Base-by-base conservation (phyloP, 2,113 vertebrate genomes). In the Cyanistes caeruleus region DNA sequence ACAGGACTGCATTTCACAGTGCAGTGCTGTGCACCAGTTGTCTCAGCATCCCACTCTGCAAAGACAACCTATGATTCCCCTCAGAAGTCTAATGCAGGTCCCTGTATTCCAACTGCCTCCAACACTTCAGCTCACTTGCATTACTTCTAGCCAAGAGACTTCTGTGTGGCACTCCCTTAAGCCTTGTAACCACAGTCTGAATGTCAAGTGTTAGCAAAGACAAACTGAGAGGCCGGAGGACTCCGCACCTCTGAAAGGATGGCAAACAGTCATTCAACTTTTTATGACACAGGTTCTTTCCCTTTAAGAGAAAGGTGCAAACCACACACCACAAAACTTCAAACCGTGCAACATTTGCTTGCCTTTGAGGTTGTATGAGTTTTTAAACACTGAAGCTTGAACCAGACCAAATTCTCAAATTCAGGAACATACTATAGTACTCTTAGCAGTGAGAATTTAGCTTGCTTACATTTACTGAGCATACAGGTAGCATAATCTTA, bases 141-240 rank as follows among this genome's bases (percentile, higher is more conserved):
- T 5, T 8, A 10, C 51, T 59, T 53, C 55, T 33, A 80, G 73
- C 55, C 28, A 5, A 72, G 49, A 37, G 15, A 70, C 35, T 62
- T 41, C 37, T n/a, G 15, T 8, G 0, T 14, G 59, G 39, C 69
- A 74, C 35, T 56, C 84, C 68, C 75, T 20, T 9, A 4, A 77
- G 63, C 83, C 55, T 51, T 51, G 59, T 3, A 23, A 87, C 15
- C 70, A 49, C 41, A 22, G 70, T 16, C 82, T 8, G 1, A 93
- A 59, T 11, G 51, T 49, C 88, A 90, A 73, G 31, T 24, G 15
- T 49, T 37, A 62, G 67, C 72, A 65, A 65, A 74, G 76, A 48
- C 65, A 96, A 90, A 89, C 39, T 30, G 52, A 69, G 74, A 84
- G 60, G 88, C 83, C 68, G 62, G 25, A 81, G 56, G 16, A 77